phyloP scores from a whole-genome alignment of 64 coral and sea anemone genomes.

The Montipora capricornis region DNA sequence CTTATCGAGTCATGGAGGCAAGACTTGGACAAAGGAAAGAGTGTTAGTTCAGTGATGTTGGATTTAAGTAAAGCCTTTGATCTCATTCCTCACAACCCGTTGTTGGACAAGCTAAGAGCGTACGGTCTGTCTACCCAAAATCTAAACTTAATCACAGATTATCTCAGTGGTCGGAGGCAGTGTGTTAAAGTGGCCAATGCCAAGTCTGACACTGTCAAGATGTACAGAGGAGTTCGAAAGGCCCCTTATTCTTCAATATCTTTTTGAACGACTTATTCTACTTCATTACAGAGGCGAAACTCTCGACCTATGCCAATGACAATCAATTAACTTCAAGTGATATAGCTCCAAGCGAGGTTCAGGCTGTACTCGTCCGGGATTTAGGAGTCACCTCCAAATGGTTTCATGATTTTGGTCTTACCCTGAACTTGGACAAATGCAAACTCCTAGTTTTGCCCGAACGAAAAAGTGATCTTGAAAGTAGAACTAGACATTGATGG shows the following conservation, averaged over 20 bases:
- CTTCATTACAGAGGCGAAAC: background rate
- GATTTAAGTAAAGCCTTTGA: constrained; percentile 31
- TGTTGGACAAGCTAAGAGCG: background rate
- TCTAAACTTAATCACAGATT: background rate
- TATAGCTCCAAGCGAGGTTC: too few species aligned
- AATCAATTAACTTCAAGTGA: too few species aligned
- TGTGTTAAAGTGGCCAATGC: background rate
- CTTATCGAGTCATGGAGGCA: background rate
- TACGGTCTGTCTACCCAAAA: constrained; percentile 5
- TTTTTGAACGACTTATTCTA: constrained; percentile 1
- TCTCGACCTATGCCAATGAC: background rate
- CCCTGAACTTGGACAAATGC: too few species aligned
- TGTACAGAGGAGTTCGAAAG: too few species aligned
- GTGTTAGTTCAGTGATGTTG: constrained; percentile 30
- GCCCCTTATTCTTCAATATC: background rate
- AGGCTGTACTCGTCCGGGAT: too few species aligned
- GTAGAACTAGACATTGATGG: too few species aligned
- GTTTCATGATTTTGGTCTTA: too few species aligned
- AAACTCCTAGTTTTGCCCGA: too few species aligned
- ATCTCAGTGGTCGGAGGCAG: background rate
- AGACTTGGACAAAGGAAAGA: constrained; percentile 30
- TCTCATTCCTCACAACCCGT: background rate
- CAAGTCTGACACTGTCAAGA: too few species aligned
- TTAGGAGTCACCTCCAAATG: too few species aligned
- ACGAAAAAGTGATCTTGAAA: too few species aligned